Conservation (phyloP, 2,113 vertebrate species). For the Heterotis niloticus region DNA sequence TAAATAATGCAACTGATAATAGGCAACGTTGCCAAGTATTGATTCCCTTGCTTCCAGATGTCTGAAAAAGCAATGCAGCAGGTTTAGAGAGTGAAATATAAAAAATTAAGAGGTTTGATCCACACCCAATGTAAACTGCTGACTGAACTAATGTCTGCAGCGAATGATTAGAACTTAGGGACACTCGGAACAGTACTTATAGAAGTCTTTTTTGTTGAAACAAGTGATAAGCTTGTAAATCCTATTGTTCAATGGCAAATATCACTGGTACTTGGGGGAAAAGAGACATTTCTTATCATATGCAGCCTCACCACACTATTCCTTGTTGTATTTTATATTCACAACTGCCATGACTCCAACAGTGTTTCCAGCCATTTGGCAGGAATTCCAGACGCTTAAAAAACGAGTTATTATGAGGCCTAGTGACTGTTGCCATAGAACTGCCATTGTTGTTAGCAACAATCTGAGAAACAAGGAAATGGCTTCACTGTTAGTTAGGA, state of each 20-base stretch:
- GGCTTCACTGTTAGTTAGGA: not conserved
- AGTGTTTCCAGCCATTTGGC: constrained; percentile 1
- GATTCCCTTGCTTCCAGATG: not conserved
- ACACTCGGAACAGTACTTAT: not conserved
- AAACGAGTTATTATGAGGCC: constrained; percentile 26
- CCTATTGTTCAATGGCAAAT: not conserved
- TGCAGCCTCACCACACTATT: not conserved
- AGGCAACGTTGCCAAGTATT: constrained; percentile 1
- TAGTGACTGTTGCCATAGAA: constrained; percentile 31
- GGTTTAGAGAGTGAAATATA: not conserved
- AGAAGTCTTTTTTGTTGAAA: not conserved
- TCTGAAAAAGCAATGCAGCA: not conserved
- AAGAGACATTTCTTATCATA: not conserved
- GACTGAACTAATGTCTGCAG: not conserved
- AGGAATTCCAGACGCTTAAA: constrained; percentile 30
- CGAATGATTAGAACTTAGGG: not conserved
- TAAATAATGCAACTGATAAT: not conserved
- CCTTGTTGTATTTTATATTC: not conserved
- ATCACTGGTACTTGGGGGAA: not conserved
- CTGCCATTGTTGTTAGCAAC: constrained; percentile 46
- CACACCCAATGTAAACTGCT: not conserved
- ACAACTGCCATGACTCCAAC: not conserved
- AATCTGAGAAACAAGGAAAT: constrained; percentile 21
- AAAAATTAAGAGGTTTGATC: not conserved
- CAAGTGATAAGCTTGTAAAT: not conserved